phyloP scores from a whole-genome alignment of 2,888 invertebrate genomes.

The Alentia gelatinosa region DNA sequence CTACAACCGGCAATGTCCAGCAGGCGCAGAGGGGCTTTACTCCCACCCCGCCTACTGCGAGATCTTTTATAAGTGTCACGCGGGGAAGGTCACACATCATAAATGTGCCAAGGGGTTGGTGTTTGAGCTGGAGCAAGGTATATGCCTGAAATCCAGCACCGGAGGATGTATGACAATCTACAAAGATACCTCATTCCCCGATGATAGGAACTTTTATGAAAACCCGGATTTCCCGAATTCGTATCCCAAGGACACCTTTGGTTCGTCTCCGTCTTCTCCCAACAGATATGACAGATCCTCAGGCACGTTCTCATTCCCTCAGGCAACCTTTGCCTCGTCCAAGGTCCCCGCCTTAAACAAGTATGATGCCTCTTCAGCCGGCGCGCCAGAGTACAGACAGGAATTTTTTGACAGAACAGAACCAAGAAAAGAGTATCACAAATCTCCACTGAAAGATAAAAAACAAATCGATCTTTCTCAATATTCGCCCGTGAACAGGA shows the following conservation, averaged over 20 bases:
- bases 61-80: neutral
- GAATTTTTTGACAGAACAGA: too few species aligned
- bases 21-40: slow-evolving; percentile 33
- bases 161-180: neutral
- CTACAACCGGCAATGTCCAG: slow-evolving; percentile 9
- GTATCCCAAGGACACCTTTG: neutral
- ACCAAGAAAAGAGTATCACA: too few species aligned
- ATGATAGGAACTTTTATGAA: neutral
- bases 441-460: too few species aligned
- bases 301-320: too few species aligned
- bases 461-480: too few species aligned
- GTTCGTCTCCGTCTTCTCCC: too few species aligned
- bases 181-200: neutral
- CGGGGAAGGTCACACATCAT: neutral
- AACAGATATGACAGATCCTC: too few species aligned
- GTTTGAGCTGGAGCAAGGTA: neutral
- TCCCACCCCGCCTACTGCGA: slow-evolving; percentile 29
- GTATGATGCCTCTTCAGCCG: too few species aligned
- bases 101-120: neutral
- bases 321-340: too few species aligned
- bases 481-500: too few species aligned
- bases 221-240: neutral
- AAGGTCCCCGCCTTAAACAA: too few species aligned
- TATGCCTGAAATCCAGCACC: neutral
- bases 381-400: too few species aligned